Percentiles rank a stretch among this genome's conserved stretches.
These are phyloP conservation scores for Abramis brama DNA, from an alignment of 2,113 vertebrate genomes.

Conservation along the genomic window DNA sequence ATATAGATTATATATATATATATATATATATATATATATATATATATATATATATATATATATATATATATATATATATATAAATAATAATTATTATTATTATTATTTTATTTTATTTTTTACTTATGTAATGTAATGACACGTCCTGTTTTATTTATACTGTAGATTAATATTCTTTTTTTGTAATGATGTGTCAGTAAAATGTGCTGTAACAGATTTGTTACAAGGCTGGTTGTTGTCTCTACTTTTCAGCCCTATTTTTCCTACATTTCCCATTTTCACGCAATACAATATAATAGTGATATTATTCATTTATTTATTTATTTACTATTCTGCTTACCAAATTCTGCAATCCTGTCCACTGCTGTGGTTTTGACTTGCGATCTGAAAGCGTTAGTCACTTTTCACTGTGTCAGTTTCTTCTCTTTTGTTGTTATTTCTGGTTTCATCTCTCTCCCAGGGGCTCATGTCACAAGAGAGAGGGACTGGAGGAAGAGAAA, in stretches of 20 bases:
- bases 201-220: background rate
- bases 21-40: no score
- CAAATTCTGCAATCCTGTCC: background rate
- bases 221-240: background rate
- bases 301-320: background rate
- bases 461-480: background rate
- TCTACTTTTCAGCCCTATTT: background rate
- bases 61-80: no score
- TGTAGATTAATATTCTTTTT: background rate
- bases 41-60: no score
- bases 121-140: background rate
- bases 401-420: background rate
- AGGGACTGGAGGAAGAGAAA: background rate
- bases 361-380: background rate
- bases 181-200: background rate
- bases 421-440: conserved; percentile 21
- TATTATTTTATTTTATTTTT: no score
- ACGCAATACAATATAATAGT: background rate
- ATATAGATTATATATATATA: no score
- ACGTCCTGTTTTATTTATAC: background rate
- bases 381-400: background rate
- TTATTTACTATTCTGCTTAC: background rate
- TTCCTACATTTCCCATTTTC: background rate
- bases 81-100: no score
- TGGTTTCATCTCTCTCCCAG: conserved; percentile 3